Evolutionary conservation across 2,888 invertebrate genomes (phyloP).

Genomic region (Eudasyphora cyanicolor): DNA sequence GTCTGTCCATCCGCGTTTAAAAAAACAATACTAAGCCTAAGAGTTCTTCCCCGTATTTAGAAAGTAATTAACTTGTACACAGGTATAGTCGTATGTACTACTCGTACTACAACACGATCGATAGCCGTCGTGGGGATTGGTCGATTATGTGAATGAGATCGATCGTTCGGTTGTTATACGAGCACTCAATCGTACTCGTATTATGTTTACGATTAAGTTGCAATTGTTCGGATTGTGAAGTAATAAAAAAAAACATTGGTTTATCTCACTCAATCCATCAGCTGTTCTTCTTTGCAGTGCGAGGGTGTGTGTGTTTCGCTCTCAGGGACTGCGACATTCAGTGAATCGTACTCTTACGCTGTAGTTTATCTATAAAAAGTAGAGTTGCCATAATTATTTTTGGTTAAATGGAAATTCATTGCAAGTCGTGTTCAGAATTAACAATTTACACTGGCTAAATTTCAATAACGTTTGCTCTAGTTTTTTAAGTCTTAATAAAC

Average conservation of each 20-base stretch:
- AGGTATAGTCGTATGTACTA: no score
- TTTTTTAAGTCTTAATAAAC: no score
- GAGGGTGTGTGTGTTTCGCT: no score
- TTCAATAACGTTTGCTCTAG: no score
- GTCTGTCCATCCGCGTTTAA: neutral
- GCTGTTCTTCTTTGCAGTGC: neutral
- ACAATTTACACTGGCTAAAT: no score
- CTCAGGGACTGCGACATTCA: neutral
- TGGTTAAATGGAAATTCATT: no score
- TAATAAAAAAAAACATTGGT: neutral
- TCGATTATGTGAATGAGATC: neutral
- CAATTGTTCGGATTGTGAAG: neutral
- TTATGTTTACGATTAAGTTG: neutral
- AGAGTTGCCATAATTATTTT: neutral
- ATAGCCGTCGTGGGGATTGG: neutral
- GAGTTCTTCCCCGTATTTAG: conserved; percentile 42
- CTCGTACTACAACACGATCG: no score
- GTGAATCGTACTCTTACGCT: neutral
- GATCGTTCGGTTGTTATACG: no score
- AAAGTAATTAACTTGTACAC: conserved; percentile 38
- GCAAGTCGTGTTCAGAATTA: no score
- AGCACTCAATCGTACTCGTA: no score
- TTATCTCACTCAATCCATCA: neutral
- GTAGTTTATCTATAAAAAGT: neutral
- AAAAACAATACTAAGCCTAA: no score